phyloP scores from a whole-genome alignment of 2,888 invertebrate species.

The Dasypogon diadema region DNA sequence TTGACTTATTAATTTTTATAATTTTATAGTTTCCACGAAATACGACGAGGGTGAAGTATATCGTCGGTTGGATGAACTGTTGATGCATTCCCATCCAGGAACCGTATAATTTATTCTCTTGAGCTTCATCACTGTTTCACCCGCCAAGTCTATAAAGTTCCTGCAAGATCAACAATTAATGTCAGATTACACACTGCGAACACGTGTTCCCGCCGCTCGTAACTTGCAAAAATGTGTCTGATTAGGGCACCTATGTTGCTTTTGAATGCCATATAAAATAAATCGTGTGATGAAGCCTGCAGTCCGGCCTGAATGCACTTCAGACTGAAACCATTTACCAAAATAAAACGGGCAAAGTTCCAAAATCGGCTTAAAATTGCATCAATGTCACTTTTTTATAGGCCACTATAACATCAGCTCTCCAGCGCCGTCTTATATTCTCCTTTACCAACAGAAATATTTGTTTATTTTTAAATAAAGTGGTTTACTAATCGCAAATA shows the following conservation, averaged over 20 bases:
- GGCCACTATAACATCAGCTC: too few relatives aligned
- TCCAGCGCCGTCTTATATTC: too few relatives aligned
- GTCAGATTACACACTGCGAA: slow-evolving; percentile 42
- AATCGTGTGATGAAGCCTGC: too few relatives aligned
- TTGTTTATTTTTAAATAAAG: too few relatives aligned
- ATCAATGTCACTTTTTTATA: too few relatives aligned
- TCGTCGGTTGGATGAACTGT: slow-evolving; percentile 13
- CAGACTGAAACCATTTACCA: too few relatives aligned
- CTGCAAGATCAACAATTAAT: slow-evolving; percentile 38
- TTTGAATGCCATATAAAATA: neutral
- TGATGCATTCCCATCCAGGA: slow-evolving; percentile 36
- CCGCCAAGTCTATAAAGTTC: slow-evolving; percentile 20
- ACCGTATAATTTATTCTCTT: slow-evolving; percentile 35
- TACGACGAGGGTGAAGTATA: slow-evolving; percentile 45
- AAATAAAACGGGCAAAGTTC: too few relatives aligned
- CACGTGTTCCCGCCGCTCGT: slow-evolving; percentile 22
- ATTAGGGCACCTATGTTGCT: neutral
- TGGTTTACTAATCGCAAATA: too few relatives aligned
- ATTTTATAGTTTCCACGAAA: slow-evolving; percentile 56
- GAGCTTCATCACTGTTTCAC: slow-evolving; percentile 6
- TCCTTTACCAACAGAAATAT: too few relatives aligned
- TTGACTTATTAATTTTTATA: slow-evolving; percentile 57
- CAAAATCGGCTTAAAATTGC: too few relatives aligned
- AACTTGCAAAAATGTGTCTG: slow-evolving; percentile 2
- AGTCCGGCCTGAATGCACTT: too few relatives aligned